Evolutionary conservation across 2,113 vertebrate genomes (phyloP), one percentile per base, ranked within the genome.

Genomic region (Platichthys flesus): DNA sequence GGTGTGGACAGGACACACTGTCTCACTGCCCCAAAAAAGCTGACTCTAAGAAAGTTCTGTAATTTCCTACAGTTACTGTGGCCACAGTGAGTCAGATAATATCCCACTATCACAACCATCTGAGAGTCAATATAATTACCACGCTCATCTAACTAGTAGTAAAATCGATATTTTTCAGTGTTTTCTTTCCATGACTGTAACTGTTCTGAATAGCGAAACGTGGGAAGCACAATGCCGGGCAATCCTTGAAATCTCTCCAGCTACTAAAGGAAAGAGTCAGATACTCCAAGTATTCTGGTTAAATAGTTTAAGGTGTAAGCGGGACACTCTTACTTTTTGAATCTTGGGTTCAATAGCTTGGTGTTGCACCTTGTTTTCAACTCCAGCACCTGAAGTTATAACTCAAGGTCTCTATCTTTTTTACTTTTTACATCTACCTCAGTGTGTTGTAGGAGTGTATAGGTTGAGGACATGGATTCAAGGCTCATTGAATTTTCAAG

Each of bases 31-130:
- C 35, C 40, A 56, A 64, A 73, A 83, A 63, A 79, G 18, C 65
- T 63, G 83, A 87, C 81, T 83, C 72, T 71, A 77, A 79, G 68
- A 84, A 89, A 88, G 89, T 89, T 83, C 78, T 82, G 76, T 79
- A 92, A 91, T 94, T 92, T 94, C 92, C 92, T 93, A 87, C 71
- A 83, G 74, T 71, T 51, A 83, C 72, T 70, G 70, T 16, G 73
- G 78, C 9, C 37, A 40, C 37, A 40, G 37, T 40, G 37, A 40
- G 78, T 68, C 31, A 52, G 56, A 87, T 89, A 82, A 86, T 79
- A 88, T 82, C 72, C 71, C 67, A 3, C 37, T 78, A 88, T 91
- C 76, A 74, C 55, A 76, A 79, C 80, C 88, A 90, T 85, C 84
- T 93, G 88, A 92, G 75, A 84, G 66, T 73, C 67, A 28, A 47